Evolutionary conservation across 2,797 vertebrate species (phyloP).

Genomic region (Bovichtus variegatus): DNA sequence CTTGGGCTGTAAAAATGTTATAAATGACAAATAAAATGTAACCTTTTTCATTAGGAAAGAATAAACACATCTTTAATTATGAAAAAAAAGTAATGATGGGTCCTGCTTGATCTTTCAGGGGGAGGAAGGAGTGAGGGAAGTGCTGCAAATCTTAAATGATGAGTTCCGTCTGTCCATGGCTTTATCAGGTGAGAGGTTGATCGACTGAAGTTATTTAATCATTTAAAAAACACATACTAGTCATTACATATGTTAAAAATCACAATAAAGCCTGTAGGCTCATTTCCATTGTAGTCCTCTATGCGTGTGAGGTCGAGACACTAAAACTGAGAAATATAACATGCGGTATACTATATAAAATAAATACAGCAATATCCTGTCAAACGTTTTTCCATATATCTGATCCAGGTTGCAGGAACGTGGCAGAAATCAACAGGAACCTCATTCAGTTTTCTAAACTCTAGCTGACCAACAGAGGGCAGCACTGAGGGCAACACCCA

Average conservation of each 20-base stretch:
- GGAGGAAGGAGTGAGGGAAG: conserved; percentile 90
- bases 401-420: conserved; percentile 89
- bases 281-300: too few species aligned
- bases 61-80: not conserved
- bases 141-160: conserved; percentile 92
- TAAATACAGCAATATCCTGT: not conserved
- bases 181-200: conserved; percentile 87
- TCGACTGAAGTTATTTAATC: too few species aligned
- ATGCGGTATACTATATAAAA: not conserved
- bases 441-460: conserved; percentile 91
- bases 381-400: not conserved
- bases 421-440: conserved; percentile 91
- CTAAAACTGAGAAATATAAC: not conserved
- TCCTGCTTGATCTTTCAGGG: conserved; percentile 82
- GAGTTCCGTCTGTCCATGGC: conserved; percentile 94
- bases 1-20: not conserved
- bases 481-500: conserved; percentile 15
- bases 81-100: not conserved
- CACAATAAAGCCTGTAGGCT: too few species aligned
- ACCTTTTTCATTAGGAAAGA: not conserved
- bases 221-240: too few species aligned
- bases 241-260: too few species aligned
- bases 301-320: too few species aligned
- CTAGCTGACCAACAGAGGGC: conserved; percentile 74
- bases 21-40: not conserved